A percentile compares a stretch with the other conserved stretches of the same genome.
phyloP scores from a whole-genome alignment of 2,888 invertebrate genomes.

The Caenorhabditis drosophilae region DNA sequence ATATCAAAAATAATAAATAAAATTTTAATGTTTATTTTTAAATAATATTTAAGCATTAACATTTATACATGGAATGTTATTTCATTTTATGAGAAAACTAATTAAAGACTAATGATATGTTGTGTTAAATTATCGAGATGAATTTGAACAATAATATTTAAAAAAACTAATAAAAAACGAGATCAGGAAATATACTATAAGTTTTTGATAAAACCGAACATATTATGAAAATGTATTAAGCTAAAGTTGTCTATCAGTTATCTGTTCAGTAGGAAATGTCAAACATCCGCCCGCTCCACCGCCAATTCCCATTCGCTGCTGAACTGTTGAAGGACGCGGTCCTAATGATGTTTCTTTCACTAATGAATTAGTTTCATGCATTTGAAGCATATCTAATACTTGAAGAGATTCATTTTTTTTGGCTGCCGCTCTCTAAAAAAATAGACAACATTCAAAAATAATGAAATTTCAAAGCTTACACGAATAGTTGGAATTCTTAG shows the following conservation, averaged over 20 bases:
- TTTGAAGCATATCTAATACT: conserved; percentile 67
- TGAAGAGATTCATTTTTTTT: conserved; percentile 68
- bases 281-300: conserved; percentile 28
- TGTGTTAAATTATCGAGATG: too few relatives aligned
- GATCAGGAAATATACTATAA: neutral
- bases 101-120: too few relatives aligned
- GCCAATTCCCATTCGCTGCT: conserved; percentile 34
- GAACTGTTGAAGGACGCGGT: conserved; percentile 38
- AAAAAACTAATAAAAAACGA: neutral
- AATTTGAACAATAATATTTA: too few relatives aligned
- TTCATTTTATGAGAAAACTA: too few relatives aligned
- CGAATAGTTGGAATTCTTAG: conserved; percentile 65
- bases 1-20: neutral
- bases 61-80: too few relatives aligned
- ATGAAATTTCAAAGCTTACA: conserved; percentile 32
- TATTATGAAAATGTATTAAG: too few relatives aligned
- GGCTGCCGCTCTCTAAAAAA: conserved; percentile 64
- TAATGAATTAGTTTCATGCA: conserved; percentile 61
- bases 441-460: too few relatives aligned
- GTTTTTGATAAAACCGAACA: too few relatives aligned
- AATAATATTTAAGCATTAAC: too few relatives aligned
- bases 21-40: too few relatives aligned
- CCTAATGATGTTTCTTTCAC: conserved; percentile 66
- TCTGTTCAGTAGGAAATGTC: conserved; percentile 8
- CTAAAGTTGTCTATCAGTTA: too few relatives aligned